Conservation (phyloP, 2,113 vertebrate species). For the Aptenodytes patagonicus region DNA sequence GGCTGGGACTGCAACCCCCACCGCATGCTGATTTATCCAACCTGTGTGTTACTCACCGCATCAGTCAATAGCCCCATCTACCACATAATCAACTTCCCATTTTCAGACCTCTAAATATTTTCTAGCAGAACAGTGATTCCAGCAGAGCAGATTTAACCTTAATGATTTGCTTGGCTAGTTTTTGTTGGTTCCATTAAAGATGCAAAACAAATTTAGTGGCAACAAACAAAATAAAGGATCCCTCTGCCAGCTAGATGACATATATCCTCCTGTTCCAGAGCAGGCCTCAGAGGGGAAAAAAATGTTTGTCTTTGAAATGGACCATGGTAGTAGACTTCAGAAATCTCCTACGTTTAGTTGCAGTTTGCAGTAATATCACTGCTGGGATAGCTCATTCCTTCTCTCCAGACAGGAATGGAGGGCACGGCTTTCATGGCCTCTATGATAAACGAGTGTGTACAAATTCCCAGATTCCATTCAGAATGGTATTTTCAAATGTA, state of each 20-base stretch:
- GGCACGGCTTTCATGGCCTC: neutral
- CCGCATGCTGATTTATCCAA: neutral
- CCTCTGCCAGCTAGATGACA: neutral
- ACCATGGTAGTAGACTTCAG: neutral
- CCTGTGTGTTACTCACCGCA: neutral
- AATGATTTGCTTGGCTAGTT: neutral
- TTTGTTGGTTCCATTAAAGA: neutral
- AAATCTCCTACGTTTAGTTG: neutral
- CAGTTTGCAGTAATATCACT: neutral
- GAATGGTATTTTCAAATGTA: constrained; percentile 14
- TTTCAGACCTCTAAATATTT: neutral
- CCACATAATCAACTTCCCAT: neutral
- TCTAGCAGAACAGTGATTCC: neutral
- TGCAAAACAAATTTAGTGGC: neutral
- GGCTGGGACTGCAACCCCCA: neutral
- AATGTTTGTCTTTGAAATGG: neutral
- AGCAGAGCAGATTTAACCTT: neutral
- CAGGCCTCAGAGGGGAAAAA: neutral
- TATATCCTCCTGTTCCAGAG: neutral
- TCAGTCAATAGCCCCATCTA: neutral
- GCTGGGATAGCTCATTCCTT: neutral
- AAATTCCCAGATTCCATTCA: neutral
- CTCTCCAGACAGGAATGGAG: neutral
- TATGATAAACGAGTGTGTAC: neutral
- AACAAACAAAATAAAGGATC: neutral